phyloP scores from a whole-genome alignment of 2,888 invertebrate genomes.

The Sphaerophoria taeniata region DNA sequence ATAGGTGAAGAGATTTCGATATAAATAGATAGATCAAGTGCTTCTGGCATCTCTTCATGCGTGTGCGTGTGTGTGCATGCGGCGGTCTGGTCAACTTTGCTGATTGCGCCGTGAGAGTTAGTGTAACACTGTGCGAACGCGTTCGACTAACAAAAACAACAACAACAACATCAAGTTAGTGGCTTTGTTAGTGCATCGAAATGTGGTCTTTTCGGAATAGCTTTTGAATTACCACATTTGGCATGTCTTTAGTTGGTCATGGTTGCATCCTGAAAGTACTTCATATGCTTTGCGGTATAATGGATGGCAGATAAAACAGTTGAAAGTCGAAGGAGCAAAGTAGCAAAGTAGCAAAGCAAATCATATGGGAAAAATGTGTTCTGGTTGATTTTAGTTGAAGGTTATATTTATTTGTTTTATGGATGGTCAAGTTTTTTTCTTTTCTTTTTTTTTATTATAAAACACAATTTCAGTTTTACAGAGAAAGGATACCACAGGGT shows the following conservation, averaged over 20 bases:
- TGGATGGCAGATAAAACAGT: constrained; percentile 39
- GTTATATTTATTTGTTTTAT: background rate
- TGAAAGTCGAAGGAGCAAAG: constrained; percentile 47
- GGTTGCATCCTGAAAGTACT: constrained; percentile 73
- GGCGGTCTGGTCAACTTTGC: constrained; percentile 61
- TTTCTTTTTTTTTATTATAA: background rate
- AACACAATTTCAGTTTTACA: too few species aligned
- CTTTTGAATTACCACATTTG: constrained; percentile 74
- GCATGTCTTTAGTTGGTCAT: constrained; percentile 74
- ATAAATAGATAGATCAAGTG: constrained; percentile 74
- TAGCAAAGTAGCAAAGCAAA: constrained; percentile 47
- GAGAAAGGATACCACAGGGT: too few species aligned
- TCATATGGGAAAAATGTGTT: constrained; percentile 70
- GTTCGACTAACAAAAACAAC: constrained; percentile 59
- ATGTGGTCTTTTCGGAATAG: constrained; percentile 75
- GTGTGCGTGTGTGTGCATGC: constrained; percentile 24
- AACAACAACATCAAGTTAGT: constrained; percentile 68
- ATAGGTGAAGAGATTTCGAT: constrained; percentile 71
- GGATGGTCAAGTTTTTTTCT: constrained; percentile 40
- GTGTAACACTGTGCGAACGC: constrained; percentile 72
- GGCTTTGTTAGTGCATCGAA: constrained; percentile 73
- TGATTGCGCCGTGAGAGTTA: constrained; percentile 73
- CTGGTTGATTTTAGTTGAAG: constrained; percentile 16
- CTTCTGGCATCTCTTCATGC: constrained; percentile 40
- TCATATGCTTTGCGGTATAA: constrained; percentile 54